Evolutionary conservation across 1,140 invertebrate species (phyloP), one percentile per base, ranked within the genome.

Genomic region (Marisa cornuarietis): DNA sequence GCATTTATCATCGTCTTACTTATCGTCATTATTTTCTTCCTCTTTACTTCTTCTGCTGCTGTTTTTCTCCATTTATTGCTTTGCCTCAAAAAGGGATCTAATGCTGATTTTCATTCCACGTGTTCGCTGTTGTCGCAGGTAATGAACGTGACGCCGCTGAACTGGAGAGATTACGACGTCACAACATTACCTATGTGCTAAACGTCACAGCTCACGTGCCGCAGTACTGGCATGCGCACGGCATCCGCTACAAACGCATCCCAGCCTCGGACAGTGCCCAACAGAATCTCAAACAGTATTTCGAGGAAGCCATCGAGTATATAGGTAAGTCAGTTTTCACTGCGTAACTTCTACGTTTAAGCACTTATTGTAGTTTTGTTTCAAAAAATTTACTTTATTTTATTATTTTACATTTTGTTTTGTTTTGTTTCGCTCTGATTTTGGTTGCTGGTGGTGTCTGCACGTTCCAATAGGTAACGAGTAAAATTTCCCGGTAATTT

Each of bases 271-370:
- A 97, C 92, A 96, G 94, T 66, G 94, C 95, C 18, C 95, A 96
- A 86, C 96, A 97, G 89, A 97, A 97, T 91, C 94, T 97, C 22
- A 95, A 95, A 86, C 96, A 97, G 92, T 97, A 96, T 93, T 97
- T 97, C 91, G 95, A 96, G 87, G 95, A 96, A 89, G 95, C 96
- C 78, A 96, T 95, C 89, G 94, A 95, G 82, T 97, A 97, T 91
- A 97, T 97, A 86, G 96, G 96, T 97, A 91, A 95, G 94, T 93
- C 8, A 18, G 26, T 74, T 42, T 10, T 76, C 52, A 42, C 31
- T 42, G 6, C 31, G 31, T 42, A 2, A 0, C 31, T 42, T 42
- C 31, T 42, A 42, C 1, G 31, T 42, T 42, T 42, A n/a, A n/a
- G 31, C 6, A 42, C 3, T 42, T 42, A 42, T 42, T 42, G 31